phyloP scores from a whole-genome alignment of 2,797 vertebrate genomes.

The Melanotaenia parkinsoni region DNA sequence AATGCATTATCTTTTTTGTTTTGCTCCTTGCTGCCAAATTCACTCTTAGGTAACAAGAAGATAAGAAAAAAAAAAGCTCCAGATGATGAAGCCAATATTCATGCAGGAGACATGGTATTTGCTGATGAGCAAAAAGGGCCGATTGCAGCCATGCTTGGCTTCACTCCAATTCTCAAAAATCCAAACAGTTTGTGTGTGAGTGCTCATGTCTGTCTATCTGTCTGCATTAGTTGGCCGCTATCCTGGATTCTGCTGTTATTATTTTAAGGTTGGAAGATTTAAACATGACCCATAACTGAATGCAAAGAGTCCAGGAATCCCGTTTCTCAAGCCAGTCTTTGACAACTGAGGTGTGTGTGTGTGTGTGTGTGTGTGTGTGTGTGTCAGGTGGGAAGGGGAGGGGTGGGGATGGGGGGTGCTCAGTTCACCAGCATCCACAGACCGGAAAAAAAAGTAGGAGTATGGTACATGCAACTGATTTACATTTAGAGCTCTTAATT shows the following conservation, averaged over 20 bases:
- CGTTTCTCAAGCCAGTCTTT: slow-evolving; percentile 40
- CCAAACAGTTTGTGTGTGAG: slow-evolving; percentile 38
- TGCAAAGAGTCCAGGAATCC: slow-evolving; percentile 48
- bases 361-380: neutral
- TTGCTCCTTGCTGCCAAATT: neutral
- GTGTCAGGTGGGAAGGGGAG: neutral
- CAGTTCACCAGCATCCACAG: slow-evolving; percentile 49
- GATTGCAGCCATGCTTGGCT: slow-evolving; percentile 58
- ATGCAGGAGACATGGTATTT: slow-evolving; percentile 38
- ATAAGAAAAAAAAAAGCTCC: slow-evolving; percentile 21
- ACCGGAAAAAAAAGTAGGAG: slow-evolving; percentile 52
- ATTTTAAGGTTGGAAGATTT: slow-evolving; percentile 61
- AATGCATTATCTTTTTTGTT: neutral
- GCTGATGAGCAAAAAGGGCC: slow-evolving; percentile 53
- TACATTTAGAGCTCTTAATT: slow-evolving; percentile 81
- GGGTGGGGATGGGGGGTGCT: slow-evolving; percentile 8
- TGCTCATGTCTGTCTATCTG: slow-evolving; percentile 36
- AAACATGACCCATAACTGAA: slow-evolving; percentile 69
- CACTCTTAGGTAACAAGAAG: neutral
- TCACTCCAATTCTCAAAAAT: slow-evolving; percentile 62
- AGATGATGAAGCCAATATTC: slow-evolving; percentile 33
- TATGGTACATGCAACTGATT: slow-evolving; percentile 66
- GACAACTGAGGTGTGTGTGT: slow-evolving; percentile 40
- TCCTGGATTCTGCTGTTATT: slow-evolving; percentile 57
- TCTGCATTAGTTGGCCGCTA: slow-evolving; percentile 42